Conservation (phyloP, 1,140 invertebrate genomes). For the Lasaia peninsularis region DNA sequence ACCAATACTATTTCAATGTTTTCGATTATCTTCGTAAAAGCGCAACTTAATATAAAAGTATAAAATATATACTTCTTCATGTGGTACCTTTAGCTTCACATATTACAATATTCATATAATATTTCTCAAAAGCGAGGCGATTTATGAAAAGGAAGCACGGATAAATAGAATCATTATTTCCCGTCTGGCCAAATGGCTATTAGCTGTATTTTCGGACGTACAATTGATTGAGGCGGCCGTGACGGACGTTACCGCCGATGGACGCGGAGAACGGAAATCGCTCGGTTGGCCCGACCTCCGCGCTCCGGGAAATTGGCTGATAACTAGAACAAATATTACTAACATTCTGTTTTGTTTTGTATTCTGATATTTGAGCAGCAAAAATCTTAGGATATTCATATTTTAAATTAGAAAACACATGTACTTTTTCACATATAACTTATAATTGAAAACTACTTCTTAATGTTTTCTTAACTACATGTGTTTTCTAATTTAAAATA, state of each 20-base stretch:
- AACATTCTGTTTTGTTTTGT: neutral
- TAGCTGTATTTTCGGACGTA: slow-evolving; percentile 6
- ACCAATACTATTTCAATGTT: too few relatives aligned
- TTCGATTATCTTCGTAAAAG: too few relatives aligned
- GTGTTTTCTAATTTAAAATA: too few relatives aligned
- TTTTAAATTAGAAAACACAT: too few relatives aligned
- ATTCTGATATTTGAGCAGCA: neutral
- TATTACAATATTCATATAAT: neutral
- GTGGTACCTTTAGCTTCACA: too few relatives aligned
- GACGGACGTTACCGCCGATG: neutral
- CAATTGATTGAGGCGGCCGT: slow-evolving; percentile 6
- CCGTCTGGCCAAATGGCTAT: slow-evolving; percentile 19
- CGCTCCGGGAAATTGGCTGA: neutral
- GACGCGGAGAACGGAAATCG: slow-evolving; percentile 4
- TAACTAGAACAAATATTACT: neutral
- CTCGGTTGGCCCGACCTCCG: neutral
- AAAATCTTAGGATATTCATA: too few relatives aligned
- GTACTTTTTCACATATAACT: too few relatives aligned
- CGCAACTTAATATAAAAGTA: too few relatives aligned
- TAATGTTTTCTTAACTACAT: too few relatives aligned
- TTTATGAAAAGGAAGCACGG: slow-evolving; percentile 13
- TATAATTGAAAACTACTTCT: too few relatives aligned
- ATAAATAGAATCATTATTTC: slow-evolving; percentile 21
- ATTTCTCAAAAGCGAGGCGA: neutral
- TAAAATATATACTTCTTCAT: too few relatives aligned